A percentile compares a stretch with the other conserved stretches of the same genome.
phyloP scores from a whole-genome alignment of 2,888 invertebrate species.

The Caenorhabditis wallacei region DNA sequence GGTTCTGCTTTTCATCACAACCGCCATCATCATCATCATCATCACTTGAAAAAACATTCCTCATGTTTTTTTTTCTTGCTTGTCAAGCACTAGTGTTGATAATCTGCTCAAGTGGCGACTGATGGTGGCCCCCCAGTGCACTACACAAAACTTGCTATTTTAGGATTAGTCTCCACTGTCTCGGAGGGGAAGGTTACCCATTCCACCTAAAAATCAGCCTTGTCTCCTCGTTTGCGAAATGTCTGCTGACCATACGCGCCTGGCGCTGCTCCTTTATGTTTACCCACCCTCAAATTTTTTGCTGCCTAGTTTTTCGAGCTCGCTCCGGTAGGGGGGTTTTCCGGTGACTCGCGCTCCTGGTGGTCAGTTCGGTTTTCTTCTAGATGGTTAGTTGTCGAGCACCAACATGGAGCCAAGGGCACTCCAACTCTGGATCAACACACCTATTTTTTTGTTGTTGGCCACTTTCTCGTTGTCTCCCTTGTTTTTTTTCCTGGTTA shows the following conservation, averaged over 20 bases:
- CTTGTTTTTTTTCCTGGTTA: too few species aligned
- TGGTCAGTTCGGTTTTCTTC: conserved; percentile 12
- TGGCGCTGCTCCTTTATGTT: conserved; percentile 54
- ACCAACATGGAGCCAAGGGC: conserved; percentile 16
- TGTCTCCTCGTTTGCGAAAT: conserved; percentile 18
- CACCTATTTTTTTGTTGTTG: conserved; percentile 4
- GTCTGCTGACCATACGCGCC: conserved; percentile 36
- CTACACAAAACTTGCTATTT: conserved; percentile 58
- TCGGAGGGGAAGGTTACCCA: neutral
- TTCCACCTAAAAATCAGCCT: conserved; percentile 60
- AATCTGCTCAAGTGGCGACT: conserved; percentile 57
- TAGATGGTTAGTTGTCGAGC: conserved; percentile 23
- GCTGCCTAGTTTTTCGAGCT: conserved; percentile 28
- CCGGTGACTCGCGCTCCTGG: conserved; percentile 24
- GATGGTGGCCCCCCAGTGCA: conserved; percentile 37
- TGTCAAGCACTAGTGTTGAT: conserved; percentile 52
- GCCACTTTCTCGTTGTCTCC: too few species aligned
- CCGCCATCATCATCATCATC: conserved; percentile 24
- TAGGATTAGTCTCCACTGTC: conserved; percentile 44
- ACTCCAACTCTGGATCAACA: conserved; percentile 9
- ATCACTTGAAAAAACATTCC: conserved; percentile 52
- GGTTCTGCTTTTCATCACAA: conserved; percentile 47
- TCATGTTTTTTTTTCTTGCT: conserved; percentile 31
- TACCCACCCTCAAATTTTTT: conserved; percentile 60
- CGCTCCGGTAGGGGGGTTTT: too few species aligned